A percentile compares a stretch with the other conserved stretches of the same genome.
Conservation (phyloP, 2,113 vertebrate genomes). For the Hemichromis elongatus region DNA sequence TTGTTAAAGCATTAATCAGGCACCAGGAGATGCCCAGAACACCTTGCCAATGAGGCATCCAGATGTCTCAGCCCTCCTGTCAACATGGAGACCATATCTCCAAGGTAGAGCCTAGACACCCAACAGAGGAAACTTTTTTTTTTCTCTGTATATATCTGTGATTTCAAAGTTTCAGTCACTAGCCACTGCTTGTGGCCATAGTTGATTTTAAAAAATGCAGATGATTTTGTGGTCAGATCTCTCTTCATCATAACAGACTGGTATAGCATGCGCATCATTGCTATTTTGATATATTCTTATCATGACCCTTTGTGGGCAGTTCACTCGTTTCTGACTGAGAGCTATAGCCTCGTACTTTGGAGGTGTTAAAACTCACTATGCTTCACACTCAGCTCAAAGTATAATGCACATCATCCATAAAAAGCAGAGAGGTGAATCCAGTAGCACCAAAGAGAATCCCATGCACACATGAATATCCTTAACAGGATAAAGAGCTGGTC, state of each 20-base stretch:
- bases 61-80: neutral
- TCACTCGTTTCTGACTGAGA: neutral
- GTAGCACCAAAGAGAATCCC: too few species aligned
- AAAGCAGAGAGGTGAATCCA: too few species aligned
- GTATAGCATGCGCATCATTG: too few species aligned
- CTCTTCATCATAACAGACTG: neutral
- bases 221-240: neutral
- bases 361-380: too few species aligned
- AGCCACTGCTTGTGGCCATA: neutral
- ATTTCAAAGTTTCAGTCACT: neutral
- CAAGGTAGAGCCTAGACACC: neutral
- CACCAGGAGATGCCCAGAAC: neutral
- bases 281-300: neutral
- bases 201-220: neutral
- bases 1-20: neutral
- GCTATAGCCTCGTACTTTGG: too few species aligned
- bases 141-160: neutral
- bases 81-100: neutral
- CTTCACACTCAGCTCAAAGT: too few species aligned
- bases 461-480: too few species aligned
- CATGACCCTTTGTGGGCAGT: neutral
- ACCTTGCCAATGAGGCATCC: fast-evolving
- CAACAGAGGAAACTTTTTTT: neutral
- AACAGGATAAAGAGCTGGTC: too few species aligned
- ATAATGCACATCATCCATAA: too few species aligned